These are phyloP conservation scores for Anser cygnoides DNA, from an alignment of 2,113 vertebrate genomes.

Conservation along the genomic window DNA sequence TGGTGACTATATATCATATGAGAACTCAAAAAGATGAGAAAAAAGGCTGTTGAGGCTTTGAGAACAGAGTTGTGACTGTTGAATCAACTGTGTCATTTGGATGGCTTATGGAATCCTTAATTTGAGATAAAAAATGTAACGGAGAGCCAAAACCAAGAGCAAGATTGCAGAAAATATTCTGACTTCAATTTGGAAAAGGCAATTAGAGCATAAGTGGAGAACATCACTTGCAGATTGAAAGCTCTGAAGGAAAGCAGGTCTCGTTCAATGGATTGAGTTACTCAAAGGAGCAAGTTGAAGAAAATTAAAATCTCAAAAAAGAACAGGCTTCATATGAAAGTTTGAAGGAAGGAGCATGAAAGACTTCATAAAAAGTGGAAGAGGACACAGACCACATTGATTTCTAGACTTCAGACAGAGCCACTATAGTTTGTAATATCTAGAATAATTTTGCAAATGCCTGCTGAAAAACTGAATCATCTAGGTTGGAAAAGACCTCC, in stretches of 20 bases:
- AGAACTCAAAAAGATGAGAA: neutral
- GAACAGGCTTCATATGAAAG: fast-evolving
- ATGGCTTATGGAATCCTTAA: neutral
- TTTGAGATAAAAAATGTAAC: neutral
- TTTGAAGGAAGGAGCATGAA: neutral
- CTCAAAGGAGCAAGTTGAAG: neutral
- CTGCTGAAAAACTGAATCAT: neutral
- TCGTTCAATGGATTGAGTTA: neutral
- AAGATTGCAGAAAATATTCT: neutral
- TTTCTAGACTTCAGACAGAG: neutral
- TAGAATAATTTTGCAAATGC: neutral
- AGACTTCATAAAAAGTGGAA: neutral
- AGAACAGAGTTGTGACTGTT: neutral
- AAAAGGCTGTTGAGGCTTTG: neutral
- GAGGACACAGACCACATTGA: neutral
- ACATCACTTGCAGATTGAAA: neutral
- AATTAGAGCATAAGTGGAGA: neutral
- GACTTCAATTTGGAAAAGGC: neutral
- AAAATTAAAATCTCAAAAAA: neutral
- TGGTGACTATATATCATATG: neutral
- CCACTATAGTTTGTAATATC: neutral
- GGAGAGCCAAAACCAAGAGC: neutral
- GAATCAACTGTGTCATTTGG: neutral
- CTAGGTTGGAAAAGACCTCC: too few species aligned
- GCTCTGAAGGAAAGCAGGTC: neutral